These are phyloP conservation scores for Eleutherodactylus coqui DNA, from an alignment of 2,797 vertebrate species.

Conservation along the genomic window DNA sequence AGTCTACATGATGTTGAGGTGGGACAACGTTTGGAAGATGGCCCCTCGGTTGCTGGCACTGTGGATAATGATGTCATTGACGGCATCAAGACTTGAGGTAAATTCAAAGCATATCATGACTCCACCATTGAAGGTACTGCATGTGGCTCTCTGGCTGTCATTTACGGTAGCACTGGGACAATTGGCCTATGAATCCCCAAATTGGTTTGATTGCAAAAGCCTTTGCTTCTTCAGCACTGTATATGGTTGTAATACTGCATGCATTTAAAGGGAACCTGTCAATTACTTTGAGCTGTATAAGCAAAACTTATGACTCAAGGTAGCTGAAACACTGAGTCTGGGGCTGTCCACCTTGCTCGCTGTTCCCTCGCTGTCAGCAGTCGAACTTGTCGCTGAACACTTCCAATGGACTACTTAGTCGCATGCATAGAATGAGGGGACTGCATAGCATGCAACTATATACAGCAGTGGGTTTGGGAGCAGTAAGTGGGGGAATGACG, in stretches of 20 bases:
- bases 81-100: constrained; percentile 45
- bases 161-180: neutral
- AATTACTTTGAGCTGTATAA: no score
- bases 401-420: no score
- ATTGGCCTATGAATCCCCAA: neutral
- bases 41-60: constrained; percentile 18
- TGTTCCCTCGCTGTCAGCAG: no score
- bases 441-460: no score
- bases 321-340: no score
- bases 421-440: no score
- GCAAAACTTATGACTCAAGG: no score
- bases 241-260: neutral
- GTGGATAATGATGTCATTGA: constrained; percentile 40
- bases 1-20: constrained; percentile 26
- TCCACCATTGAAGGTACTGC: neutral
- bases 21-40: constrained; percentile 17
- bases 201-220: neutral
- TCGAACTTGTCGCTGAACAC: no score
- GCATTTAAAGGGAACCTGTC: no score
- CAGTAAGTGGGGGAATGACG: no score
- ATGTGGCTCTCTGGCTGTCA: neutral
- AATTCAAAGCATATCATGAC: neutral
- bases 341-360: no score
- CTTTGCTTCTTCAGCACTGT: neutral
- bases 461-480: no score